Evolutionary conservation across 2,113 vertebrate genomes (phyloP).

Genomic region (Strigops habroptila): DNA sequence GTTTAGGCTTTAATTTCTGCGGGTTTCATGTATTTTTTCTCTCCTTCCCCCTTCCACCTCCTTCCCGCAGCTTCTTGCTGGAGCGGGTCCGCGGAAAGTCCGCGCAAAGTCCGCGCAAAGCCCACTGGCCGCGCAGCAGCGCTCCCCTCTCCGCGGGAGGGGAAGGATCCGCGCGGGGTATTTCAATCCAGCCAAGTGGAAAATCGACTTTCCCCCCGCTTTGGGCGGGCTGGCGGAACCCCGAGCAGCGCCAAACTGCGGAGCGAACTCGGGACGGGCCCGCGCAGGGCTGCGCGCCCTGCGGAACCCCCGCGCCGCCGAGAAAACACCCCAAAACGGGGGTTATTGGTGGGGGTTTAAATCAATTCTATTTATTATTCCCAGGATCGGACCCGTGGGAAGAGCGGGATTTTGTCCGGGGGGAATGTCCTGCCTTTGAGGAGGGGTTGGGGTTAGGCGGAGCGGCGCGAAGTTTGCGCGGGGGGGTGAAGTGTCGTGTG

Average conservation of each 20-base stretch:
- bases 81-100: not conserved
- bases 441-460: not conserved
- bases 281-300: slow-evolving; percentile 8
- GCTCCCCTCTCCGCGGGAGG: not conserved
- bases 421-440: not conserved
- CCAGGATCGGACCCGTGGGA: not conserved
- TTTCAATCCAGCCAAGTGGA: slow-evolving; percentile 72
- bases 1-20: not conserved
- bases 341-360: not conserved
- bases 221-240: slow-evolving; percentile 56
- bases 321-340: accelerated
- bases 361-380: not conserved
- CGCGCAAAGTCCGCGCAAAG: not conserved
- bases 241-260: slow-evolving; percentile 52
- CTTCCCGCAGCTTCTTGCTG: not conserved
- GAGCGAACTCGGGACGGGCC: slow-evolving; percentile 52
- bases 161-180: slow-evolving; percentile 41
- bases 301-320: not conserved
- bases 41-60: accelerated
- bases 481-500: not conserved
- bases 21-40: not conserved
- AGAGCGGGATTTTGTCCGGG: not conserved
- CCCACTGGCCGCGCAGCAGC: not conserved
- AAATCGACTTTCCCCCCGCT: slow-evolving; percentile 76
- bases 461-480: not conserved